Evolutionary conservation across 2,797 vertebrate genomes (phyloP).

Genomic region (Neostethus bicornis): DNA sequence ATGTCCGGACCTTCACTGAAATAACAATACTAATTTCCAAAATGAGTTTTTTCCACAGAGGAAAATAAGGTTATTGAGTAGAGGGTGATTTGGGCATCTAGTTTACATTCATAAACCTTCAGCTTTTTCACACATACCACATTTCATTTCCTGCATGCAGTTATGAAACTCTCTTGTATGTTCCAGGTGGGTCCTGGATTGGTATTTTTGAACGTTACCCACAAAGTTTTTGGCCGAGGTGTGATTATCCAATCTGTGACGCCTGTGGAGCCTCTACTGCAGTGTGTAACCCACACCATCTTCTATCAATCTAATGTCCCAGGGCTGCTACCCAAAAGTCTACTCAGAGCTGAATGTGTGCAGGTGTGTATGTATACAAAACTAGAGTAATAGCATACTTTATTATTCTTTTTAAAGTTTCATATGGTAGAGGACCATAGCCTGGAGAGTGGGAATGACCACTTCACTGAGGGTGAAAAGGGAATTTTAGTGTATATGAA

Average conservation of each 20-base stretch:
- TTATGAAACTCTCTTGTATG: not conserved
- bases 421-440: too few species aligned
- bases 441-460: too few species aligned
- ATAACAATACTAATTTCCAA: too few species aligned
- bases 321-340: conserved; percentile 81
- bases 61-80: too few species aligned
- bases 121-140: not conserved
- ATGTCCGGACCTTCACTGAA: too few species aligned
- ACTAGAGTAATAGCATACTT: not conserved
- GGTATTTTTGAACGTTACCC: conserved; percentile 81
- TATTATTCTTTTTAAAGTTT: too few species aligned
- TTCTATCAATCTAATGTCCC: conserved; percentile 82
- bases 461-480: too few species aligned
- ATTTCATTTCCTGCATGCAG: not conserved
- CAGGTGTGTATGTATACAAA: conserved; percentile 71
- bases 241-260: conserved; percentile 85
- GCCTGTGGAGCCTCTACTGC: conserved; percentile 85
- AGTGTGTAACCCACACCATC: conserved; percentile 84
- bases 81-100: too few species aligned
- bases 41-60: too few species aligned
- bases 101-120: not conserved
- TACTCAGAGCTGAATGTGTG: conserved; percentile 81
- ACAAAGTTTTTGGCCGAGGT: conserved; percentile 80
- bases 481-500: too few species aligned
- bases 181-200: conserved; percentile 85